Base-by-base conservation (phyloP, 2,113 vertebrate species). In the Clarias magur region DNA sequence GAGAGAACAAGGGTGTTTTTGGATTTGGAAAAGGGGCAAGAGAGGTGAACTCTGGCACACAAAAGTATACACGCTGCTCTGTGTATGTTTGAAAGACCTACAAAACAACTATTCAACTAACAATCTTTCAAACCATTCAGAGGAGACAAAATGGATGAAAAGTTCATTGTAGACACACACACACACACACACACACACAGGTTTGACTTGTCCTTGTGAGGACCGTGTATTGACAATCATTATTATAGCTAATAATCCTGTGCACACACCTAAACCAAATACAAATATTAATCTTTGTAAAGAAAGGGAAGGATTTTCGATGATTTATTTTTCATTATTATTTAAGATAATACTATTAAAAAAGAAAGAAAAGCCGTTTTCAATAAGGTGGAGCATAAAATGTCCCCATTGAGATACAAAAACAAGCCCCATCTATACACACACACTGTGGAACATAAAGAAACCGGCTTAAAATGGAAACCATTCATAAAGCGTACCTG, bases 121-220 rank as follows among this genome's bases (percentile, higher is more conserved):
- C 30, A 34, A 34, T 84, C 91, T 91, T 91, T 91, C 87, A 92
- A 48, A 90, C 86, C 82, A 88, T 54, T 42, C 34, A 79, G 67
- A 82, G 57, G 83, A 84, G 86, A 83, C 82, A 87, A 57, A 81
- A 19, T 53, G 42, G 38, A 23, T 53, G 53, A 67, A 84, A 16
- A 2, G 68, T 60, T 48, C 17, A 34, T 72, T 73, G 38, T 16
- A 27, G 21, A n/a, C 60, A 86, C 59, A 65, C 19, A 82, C 80
- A 82, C 60, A 80, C 67, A 34, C n/a, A n/a, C 60, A 86, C 59
- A 65, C 19, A 82, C 80, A 82, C 60, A 80, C 67, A 34, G 4
- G 11, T 42, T 42, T 73, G 17, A 73, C 25, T 27, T 78, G 75
- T 54, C 19, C 15, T 79, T 57, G n/a, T 57, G n/a, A 57, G 53